phyloP scores from a whole-genome alignment of 1,140 invertebrate species.

The Papilio machaon region DNA sequence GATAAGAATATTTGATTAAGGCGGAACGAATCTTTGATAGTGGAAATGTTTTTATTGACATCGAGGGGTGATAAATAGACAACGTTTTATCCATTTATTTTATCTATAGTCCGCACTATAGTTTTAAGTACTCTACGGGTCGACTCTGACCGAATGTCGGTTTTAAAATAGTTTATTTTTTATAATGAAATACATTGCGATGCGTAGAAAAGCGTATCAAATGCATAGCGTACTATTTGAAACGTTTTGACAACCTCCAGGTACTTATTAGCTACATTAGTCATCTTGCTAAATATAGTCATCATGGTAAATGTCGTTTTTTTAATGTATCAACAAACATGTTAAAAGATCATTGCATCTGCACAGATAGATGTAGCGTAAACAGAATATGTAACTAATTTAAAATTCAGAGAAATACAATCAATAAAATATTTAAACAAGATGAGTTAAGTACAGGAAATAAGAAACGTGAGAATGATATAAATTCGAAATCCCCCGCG shows the following conservation, averaged over 20 bases:
- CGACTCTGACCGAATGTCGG: too few relatives aligned
- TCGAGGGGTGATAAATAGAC: neutral
- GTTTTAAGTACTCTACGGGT: neutral
- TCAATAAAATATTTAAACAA: slow-evolving; percentile 15
- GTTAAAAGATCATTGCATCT: neutral
- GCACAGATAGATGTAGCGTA: neutral
- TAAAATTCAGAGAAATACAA: neutral
- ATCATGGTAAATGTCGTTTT: too few relatives aligned
- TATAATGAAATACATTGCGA: neutral
- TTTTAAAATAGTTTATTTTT: neutral
- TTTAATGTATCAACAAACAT: too few relatives aligned
- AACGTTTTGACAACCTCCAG: too few relatives aligned
- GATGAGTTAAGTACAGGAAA: slow-evolving; percentile 67
- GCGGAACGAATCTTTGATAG: slow-evolving; percentile 21
- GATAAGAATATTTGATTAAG: slow-evolving; percentile 16
- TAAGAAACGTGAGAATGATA: slow-evolving; percentile 78
- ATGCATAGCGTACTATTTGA: too few relatives aligned
- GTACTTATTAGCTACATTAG: too few relatives aligned
- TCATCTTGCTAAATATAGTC: too few relatives aligned
- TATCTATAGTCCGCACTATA: neutral
- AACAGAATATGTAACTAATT: neutral
- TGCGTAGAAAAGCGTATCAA: too few relatives aligned
- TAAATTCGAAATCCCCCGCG: slow-evolving; percentile 61
- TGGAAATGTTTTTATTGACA: slow-evolving; percentile 1
- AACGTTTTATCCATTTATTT: neutral